These are phyloP conservation scores for Trematomus bernacchii DNA, from an alignment of 2,797 vertebrate genomes.

Conservation along the genomic window DNA sequence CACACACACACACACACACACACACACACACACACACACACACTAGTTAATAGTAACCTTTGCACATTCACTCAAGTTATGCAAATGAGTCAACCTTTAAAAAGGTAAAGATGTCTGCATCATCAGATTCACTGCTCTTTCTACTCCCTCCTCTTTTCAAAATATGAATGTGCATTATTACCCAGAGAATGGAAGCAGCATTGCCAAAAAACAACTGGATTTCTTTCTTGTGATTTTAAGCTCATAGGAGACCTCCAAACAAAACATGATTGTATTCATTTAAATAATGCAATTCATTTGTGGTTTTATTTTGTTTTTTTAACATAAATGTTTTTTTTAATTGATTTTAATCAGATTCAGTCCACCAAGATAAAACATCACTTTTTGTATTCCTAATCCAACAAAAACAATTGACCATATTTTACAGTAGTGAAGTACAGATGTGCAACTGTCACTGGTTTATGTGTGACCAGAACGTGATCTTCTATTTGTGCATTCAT, in stretches of 20 bases:
- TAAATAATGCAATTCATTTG: background rate
- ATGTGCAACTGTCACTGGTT: background rate
- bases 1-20: no score
- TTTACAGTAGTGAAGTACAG: no score
- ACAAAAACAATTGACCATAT: no score
- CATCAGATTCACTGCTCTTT: conserved; percentile 32
- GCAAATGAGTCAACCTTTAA: conserved; percentile 73
- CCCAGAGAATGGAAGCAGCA: background rate
- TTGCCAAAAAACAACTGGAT: background rate
- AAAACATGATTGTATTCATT: background rate
- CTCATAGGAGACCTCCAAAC: conserved; percentile 11
- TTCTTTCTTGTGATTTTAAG: background rate
- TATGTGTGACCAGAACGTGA: background rate
- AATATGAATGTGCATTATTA: conserved; percentile 31
- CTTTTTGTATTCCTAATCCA: no score
- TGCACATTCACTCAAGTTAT: conserved; percentile 58
- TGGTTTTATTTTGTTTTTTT: background rate
- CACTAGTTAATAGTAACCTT: conserved; percentile 57
- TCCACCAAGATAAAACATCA: background rate
- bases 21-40: background rate
- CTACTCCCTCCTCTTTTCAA: conserved; percentile 15
- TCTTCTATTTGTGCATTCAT: background rate
- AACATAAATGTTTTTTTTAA: background rate
- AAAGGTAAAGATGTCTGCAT: conserved; percentile 61
- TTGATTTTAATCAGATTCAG: background rate